These are phyloP conservation scores for Ectropis grisescens DNA, from an alignment of 1,140 invertebrate genomes.

Conservation along the genomic window DNA sequence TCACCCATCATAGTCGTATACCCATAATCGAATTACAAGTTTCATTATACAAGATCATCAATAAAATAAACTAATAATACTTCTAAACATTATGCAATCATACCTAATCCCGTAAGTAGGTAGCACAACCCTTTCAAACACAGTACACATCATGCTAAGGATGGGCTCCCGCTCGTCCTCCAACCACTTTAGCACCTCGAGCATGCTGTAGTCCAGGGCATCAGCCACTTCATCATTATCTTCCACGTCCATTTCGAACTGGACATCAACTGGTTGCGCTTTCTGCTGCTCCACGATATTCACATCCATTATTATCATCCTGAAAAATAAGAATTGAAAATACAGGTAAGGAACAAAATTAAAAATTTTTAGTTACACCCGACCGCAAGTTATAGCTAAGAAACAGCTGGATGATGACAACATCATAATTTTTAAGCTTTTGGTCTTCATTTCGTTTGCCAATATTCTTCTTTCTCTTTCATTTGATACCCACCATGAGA, in stretches of 20 bases:
- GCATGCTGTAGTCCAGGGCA: conserved; percentile 58
- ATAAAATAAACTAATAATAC: too few species aligned
- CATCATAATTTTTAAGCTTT: too few species aligned
- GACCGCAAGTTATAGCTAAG: too few species aligned
- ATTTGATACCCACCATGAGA: too few species aligned
- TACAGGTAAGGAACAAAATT: conserved; percentile 2
- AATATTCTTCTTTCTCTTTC: too few species aligned
- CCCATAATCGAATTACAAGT: too few species aligned
- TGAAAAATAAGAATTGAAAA: conserved; percentile 25
- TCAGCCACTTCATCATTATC: conserved; percentile 38
- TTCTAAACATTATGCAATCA: too few species aligned
- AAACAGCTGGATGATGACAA: too few species aligned
- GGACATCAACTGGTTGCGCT: conserved; percentile 24
- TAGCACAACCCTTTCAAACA: conserved; percentile 56
- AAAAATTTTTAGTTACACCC: background rate
- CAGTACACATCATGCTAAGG: conserved; percentile 44
- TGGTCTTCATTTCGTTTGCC: too few species aligned
- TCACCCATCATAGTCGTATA: too few species aligned
- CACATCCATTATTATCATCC: conserved; percentile 61
- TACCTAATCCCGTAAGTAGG: conserved; percentile 64
- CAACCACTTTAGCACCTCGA: conserved; percentile 59
- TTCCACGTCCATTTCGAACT: conserved; percentile 58
- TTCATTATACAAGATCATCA: too few species aligned
- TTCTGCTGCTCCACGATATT: conserved; percentile 42
- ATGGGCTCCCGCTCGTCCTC: conserved; percentile 49